Conservation (phyloP, 2,888 invertebrate species). For the Scaptomyza polygonia region DNA sequence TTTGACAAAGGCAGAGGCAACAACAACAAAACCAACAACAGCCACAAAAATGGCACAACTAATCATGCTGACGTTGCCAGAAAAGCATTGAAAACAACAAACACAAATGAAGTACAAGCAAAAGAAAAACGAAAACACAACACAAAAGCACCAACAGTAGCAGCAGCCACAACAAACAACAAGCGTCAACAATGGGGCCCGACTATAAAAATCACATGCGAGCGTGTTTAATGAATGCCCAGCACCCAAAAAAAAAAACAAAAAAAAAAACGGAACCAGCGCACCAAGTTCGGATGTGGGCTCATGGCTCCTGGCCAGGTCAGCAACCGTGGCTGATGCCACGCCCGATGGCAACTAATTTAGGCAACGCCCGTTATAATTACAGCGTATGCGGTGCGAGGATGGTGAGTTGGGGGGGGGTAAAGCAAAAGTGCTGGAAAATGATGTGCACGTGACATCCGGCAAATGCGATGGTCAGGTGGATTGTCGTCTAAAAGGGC, state of each 20-base stretch:
- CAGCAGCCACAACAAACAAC: conserved; percentile 43
- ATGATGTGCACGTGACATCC: conserved; percentile 77
- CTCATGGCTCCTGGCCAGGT: conserved; percentile 1
- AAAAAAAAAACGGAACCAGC: conserved; percentile 14
- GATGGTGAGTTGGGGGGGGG: conserved; percentile 18
- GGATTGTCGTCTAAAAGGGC: conserved; percentile 13
- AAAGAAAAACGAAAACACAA: conserved; percentile 26
- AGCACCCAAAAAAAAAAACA: neutral
- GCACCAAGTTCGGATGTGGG: conserved; percentile 17
- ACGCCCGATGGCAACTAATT: conserved; percentile 63
- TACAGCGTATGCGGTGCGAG: conserved; percentile 34
- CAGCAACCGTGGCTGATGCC: conserved; percentile 9
- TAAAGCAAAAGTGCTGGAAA: conserved; percentile 68
- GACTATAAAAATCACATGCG: conserved; percentile 49
- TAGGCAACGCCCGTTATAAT: conserved; percentile 69
- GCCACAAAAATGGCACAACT: conserved; percentile 59
- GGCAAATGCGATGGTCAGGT: conserved; percentile 28
- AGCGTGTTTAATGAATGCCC: conserved; percentile 54
- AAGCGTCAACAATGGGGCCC: conserved; percentile 36
- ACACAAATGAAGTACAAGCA: conserved; percentile 26
- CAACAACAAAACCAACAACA: conserved; percentile 38
- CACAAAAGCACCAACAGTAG: conserved; percentile 11
- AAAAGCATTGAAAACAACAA: conserved; percentile 56
- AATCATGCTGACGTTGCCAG: conserved; percentile 73
- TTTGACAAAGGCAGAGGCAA: conserved; percentile 26